Conservation (phyloP, 2,113 vertebrate species). For the Catharus fuscescens region DNA sequence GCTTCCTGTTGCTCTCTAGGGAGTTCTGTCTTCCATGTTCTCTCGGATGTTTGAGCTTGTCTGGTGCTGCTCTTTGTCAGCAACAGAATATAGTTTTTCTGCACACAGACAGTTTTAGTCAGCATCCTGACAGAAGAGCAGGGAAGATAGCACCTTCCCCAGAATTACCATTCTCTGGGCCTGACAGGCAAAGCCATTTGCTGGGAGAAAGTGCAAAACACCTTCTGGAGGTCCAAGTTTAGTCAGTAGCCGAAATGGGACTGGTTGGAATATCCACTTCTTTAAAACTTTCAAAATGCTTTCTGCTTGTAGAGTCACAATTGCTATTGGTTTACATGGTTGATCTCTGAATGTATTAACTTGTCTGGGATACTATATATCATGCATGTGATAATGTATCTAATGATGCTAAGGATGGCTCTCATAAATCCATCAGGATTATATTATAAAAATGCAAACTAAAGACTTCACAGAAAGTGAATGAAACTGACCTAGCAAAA, state of each 20-base stretch:
- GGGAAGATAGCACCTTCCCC: not conserved
- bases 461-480: not conserved
- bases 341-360: not conserved
- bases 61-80: conserved; percentile 1
- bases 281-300: not conserved
- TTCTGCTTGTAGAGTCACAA: not conserved
- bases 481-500: not conserved
- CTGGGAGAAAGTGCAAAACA: not conserved
- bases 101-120: not conserved
- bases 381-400: not conserved
- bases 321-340: not conserved
- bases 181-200: not conserved
- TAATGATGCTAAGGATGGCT: not conserved
- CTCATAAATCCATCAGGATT: not conserved
- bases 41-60: not conserved
- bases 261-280: not conserved
- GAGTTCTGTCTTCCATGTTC: not conserved
- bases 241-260: not conserved
- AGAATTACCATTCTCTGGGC: not conserved
- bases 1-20: conserved; percentile 11
- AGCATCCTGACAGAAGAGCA: not conserved
- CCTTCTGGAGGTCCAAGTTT: not conserved
- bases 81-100: conserved; percentile 22
- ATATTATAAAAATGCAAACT: not conserved
- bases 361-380: not conserved